phyloP scores from a whole-genome alignment of 2,888 invertebrate species.

The Ectemnius cavifrons region DNA sequence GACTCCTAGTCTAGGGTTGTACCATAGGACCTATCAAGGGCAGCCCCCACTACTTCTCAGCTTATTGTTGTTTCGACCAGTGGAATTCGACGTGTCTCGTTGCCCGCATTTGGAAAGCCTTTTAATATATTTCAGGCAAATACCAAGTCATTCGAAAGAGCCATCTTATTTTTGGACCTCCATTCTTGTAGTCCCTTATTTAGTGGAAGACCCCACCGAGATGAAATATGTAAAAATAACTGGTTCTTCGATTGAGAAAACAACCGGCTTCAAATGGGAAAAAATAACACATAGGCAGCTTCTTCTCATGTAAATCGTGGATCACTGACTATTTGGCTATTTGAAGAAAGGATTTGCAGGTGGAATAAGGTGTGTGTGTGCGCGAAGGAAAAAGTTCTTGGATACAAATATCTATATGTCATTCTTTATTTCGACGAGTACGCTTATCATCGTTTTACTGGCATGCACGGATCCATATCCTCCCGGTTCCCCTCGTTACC shows the following conservation, averaged over 20 bases:
- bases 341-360: too few species aligned
- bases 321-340: too few species aligned
- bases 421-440: background rate
- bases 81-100: background rate
- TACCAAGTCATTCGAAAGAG: background rate
- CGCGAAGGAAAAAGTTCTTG: background rate
- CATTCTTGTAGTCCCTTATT: too few species aligned
- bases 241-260: background rate
- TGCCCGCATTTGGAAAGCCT: background rate
- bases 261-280: too few species aligned
- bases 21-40: constrained; percentile 24
- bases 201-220: background rate
- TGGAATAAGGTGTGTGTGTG: too few species aligned
- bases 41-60: background rate
- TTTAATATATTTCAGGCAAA: background rate
- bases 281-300: too few species aligned
- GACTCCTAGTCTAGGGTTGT: constrained; percentile 20
- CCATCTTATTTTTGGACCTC: too few species aligned
- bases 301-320: too few species aligned
- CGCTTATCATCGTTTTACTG: background rate
- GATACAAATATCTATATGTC: background rate
- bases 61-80: constrained; percentile 16
- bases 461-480: background rate
- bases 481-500: background rate
- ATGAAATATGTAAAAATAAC: background rate